Base-by-base conservation (phyloP, 2,797 vertebrate genomes). In the Sebastes kiyomatsui region DNA sequence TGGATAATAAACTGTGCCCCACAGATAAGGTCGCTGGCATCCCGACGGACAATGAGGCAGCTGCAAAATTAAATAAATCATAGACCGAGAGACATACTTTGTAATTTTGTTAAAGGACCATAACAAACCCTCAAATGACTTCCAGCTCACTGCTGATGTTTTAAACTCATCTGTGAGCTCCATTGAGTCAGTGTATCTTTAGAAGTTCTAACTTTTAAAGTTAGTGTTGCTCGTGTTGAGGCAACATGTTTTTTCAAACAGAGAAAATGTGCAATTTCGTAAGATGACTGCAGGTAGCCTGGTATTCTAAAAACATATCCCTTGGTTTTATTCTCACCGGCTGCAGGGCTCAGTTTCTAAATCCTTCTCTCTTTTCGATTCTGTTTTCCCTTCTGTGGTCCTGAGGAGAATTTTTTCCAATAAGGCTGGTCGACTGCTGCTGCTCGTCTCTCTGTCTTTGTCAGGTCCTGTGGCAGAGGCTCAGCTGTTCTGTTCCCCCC, bases 401-500 rank as follows among this genome's bases (percentile, higher is more conserved):
- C 33, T 25, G 54, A 78, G 35, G 72, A 83, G 72, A 58, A 66
- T 22, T 25, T 62, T 62, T 75, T 72, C 70, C 54, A 80, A 68
- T 86, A 88, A 84, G 60, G 62, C 81, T 22, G 67, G 67, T 68
- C 10, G 67, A 68, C 65, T 73, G 71, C 72, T 64, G 81, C 55
- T 61, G 59, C 61, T 82, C 54, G 70, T 77, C 74, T 77, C 76
- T 77, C 62, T 71, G 30, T 78, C 30, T 64, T 65, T 78, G 67
- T 81, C 79, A 68, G 78, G 70, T 58, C 81, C 65, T 28, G 77
- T 80, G 79, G 66, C 81, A 66, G 74, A 62, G 65, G 68, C 83
- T 85, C 85, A 88, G 87, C 83, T 90, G 81, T 73, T 42, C 49
- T 6, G 23, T 10, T 10, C 23, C 32, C 32, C 12, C 5, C 28